Conservation (phyloP, 2,797 vertebrate species). For the Pachyuromys duprasi region DNA sequence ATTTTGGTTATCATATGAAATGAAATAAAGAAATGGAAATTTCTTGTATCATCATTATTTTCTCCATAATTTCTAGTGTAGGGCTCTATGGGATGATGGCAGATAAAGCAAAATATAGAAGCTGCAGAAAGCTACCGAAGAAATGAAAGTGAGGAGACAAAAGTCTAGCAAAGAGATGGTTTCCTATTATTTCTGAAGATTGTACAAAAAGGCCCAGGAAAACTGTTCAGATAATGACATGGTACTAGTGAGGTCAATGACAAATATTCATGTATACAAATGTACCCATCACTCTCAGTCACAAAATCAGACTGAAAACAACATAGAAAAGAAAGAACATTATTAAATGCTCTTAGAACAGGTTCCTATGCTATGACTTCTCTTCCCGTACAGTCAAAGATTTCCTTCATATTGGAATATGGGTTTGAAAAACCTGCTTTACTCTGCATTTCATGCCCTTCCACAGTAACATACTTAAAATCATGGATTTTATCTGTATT, state of each 20-base stretch:
- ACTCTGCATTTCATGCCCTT: background rate
- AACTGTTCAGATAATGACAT: no score
- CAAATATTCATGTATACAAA: no score
- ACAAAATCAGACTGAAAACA: no score
- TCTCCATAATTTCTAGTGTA: background rate
- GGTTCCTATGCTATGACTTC: background rate
- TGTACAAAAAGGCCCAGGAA: no score
- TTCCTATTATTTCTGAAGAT: no score
- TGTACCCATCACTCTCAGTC: no score
- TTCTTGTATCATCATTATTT: background rate
- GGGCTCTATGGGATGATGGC: background rate
- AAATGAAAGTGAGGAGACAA: no score
- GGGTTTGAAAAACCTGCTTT: background rate
- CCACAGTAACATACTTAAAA: background rate
- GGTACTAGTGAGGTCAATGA: no score
- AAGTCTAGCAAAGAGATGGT: no score
- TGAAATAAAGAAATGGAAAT: background rate
- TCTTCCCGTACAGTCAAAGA: background rate
- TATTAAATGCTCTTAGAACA: background rate
- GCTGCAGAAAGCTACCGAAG: background rate
- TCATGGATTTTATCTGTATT: accelerated
- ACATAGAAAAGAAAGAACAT: no score
- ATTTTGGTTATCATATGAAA: background rate
- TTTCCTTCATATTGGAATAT: background rate
- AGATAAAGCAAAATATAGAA: background rate